These are phyloP conservation scores for Melipona bicolor DNA, from an alignment of 2,888 invertebrate species.

Conservation along the genomic window DNA sequence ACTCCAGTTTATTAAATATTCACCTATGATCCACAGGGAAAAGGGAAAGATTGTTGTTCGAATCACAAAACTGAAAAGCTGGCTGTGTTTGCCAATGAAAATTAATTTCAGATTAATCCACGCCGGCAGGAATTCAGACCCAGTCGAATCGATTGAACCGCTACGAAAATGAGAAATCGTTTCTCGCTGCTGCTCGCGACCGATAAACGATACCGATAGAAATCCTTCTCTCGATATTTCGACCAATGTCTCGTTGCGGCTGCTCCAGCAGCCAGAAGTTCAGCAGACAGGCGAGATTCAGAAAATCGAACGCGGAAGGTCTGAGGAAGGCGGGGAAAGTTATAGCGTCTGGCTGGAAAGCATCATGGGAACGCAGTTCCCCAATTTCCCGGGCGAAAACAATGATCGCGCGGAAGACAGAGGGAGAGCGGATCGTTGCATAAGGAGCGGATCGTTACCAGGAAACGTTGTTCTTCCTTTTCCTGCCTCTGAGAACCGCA, in stretches of 20 bases:
- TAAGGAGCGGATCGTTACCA: slow-evolving; percentile 16
- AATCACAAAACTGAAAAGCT: neutral
- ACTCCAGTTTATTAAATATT: slow-evolving; percentile 13
- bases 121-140: too few relatives aligned
- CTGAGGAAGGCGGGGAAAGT: neutral
- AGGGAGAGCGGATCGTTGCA: slow-evolving; percentile 26
- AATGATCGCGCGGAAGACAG: slow-evolving; percentile 44
- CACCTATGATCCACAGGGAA: neutral
- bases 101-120: slow-evolving; percentile 7
- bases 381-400: slow-evolving; percentile 47
- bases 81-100: neutral
- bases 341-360: too few relatives aligned
- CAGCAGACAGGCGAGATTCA: neutral
- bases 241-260: too few relatives aligned
- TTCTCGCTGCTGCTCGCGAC: too few relatives aligned
- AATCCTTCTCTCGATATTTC: neutral
- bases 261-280: too few relatives aligned
- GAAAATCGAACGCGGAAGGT: neutral
- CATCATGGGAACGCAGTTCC: slow-evolving; percentile 34
- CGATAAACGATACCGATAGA: neutral
- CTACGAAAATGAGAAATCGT: too few relatives aligned
- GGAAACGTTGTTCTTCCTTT: neutral
- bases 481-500: neutral
- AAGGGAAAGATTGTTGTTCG: neutral
- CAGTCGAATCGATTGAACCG: too few relatives aligned